Conservation (phyloP, 2,113 vertebrate species). For the Nanorana parkeri region DNA sequence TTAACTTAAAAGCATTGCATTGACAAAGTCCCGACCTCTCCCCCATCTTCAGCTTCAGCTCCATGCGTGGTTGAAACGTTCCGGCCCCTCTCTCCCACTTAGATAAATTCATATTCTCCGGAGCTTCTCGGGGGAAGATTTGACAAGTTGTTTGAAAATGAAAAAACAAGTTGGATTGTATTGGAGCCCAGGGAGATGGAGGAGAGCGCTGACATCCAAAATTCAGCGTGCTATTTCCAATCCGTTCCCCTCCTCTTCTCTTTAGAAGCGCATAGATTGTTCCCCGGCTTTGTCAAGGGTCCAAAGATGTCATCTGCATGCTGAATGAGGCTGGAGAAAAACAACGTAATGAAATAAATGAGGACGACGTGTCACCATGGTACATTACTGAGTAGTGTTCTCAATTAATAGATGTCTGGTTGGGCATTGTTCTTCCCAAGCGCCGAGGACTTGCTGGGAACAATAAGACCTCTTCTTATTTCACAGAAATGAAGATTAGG, state of each 20-base stretch:
- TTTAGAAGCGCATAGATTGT: slow-evolving; percentile 22
- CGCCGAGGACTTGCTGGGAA: background rate
- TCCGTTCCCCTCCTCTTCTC: background rate
- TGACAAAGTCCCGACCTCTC: background rate
- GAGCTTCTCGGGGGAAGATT: background rate
- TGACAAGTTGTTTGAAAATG: slow-evolving; percentile 44
- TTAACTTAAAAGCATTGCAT: background rate
- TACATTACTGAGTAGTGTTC: accelerated
- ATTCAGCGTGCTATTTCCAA: background rate
- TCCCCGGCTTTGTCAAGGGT: background rate
- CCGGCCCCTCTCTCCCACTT: background rate
- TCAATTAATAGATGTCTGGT: background rate
- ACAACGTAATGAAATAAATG: slow-evolving; percentile 11
- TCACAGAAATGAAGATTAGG: background rate
- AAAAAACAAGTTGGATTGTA: slow-evolving; percentile 29
- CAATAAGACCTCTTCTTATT: slow-evolving; percentile 1
- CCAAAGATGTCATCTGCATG: background rate
- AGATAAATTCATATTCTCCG: slow-evolving; percentile 22
- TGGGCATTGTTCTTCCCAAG: background rate
- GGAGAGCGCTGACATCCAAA: background rate
- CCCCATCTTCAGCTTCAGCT: background rate
- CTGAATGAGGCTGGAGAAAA: background rate
- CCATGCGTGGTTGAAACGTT: background rate
- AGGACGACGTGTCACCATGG: background rate
- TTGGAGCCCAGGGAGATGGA: background rate